These are phyloP conservation scores for Uria aalge DNA, from an alignment of 2,113 vertebrate species.

Conservation along the genomic window DNA sequence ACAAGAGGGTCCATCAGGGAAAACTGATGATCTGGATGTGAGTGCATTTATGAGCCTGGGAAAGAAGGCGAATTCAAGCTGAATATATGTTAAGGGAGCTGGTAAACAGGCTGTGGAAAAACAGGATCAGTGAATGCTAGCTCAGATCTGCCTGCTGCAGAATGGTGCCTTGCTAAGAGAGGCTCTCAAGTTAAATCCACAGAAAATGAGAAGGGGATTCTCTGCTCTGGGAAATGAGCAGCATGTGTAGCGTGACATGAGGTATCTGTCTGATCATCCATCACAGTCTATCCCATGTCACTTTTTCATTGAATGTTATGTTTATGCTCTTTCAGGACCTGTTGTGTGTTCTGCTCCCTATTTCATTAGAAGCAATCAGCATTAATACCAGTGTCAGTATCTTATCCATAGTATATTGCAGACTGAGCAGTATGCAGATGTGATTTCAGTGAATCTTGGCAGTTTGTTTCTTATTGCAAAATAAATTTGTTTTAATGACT, in stretches of 20 bases:
- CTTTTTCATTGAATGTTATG: background rate
- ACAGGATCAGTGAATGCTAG: background rate
- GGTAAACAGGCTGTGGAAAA: conserved; percentile 19
- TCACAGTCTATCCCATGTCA: rapidly evolving
- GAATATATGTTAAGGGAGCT: background rate
- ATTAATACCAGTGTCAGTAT: background rate
- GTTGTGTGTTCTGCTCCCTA: background rate
- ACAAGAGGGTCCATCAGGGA: background rate
- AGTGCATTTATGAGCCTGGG: background rate
- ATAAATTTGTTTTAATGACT: background rate
- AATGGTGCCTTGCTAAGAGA: background rate
- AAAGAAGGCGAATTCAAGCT: background rate
- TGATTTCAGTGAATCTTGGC: background rate
- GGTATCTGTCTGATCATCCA: background rate
- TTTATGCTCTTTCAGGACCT: background rate
- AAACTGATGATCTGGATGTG: background rate
- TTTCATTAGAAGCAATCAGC: background rate
- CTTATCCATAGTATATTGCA: background rate
- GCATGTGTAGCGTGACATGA: background rate
- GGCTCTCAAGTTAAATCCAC: background rate
- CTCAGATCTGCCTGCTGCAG: background rate
- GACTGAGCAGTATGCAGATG: background rate
- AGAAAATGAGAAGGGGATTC: background rate
- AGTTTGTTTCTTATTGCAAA: background rate
- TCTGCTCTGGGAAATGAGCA: background rate